Evolutionary conservation across 1,140 invertebrate species (phyloP).

Genomic region (Pristionchus pacificus): DNA sequence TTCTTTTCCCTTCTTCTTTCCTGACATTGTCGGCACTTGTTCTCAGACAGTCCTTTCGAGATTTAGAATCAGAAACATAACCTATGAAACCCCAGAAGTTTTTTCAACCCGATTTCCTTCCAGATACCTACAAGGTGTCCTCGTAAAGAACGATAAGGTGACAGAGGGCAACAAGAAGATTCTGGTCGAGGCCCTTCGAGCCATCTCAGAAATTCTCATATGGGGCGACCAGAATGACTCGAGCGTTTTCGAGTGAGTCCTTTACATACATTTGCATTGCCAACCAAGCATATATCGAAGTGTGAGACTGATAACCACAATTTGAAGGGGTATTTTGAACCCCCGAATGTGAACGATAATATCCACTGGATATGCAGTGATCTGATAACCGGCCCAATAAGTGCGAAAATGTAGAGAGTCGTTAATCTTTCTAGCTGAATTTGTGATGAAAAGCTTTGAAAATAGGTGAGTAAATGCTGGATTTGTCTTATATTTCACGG

Average conservation of each 20-base stretch:
- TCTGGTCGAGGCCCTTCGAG: constrained; percentile 90
- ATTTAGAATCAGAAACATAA: constrained; percentile 4
- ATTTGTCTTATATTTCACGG: constrained; percentile 10
- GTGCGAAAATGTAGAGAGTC: no score
- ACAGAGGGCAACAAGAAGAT: constrained; percentile 87
- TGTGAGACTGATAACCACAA: no score
- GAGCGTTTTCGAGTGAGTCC: constrained; percentile 92
- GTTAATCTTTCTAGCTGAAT: no score
- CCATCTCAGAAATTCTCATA: constrained; percentile 96
- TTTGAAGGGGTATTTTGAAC: no score
- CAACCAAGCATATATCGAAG: no score
- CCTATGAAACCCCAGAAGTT: not conserved
- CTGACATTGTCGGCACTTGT: no score
- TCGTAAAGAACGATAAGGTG: constrained; percentile 92
- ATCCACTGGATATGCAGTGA: no score
- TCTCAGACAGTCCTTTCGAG: constrained; percentile 15
- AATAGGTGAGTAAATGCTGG: no score
- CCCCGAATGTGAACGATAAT: no score
- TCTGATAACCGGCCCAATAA: no score
- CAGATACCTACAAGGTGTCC: constrained; percentile 84
- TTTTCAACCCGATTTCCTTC: constrained; percentile 26
- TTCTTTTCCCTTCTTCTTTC: not conserved
- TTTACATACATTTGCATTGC: no score
- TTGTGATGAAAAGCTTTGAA: no score
- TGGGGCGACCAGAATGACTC: constrained; percentile 99